A percentile compares a stretch with the other conserved stretches of the same genome.
Evolutionary conservation across 2,113 vertebrate species (phyloP).

Genomic region (Neodontobutis hainanensis): DNA sequence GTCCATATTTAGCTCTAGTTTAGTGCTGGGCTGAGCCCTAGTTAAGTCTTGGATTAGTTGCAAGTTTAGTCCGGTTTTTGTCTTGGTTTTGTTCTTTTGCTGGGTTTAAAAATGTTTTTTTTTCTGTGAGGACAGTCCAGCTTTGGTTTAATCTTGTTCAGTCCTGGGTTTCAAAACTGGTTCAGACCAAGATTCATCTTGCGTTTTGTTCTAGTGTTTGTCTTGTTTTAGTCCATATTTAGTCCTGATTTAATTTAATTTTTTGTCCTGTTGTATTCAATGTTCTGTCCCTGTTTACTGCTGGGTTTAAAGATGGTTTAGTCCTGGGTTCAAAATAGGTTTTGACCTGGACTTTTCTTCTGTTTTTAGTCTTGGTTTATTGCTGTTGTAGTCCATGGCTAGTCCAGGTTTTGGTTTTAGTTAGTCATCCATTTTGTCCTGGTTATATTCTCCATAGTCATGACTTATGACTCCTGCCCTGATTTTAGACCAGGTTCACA

Average conservation of each 20-base stretch:
- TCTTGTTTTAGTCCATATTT: not conserved
- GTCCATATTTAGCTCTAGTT: not conserved
- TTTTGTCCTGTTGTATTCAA: not conserved
- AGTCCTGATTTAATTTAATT: too few relatives aligned
- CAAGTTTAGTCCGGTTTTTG: too few relatives aligned
- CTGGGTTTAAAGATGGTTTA: not conserved
- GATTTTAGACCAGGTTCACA: not conserved
- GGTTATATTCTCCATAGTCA: not conserved
- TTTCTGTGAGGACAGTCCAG: too few relatives aligned
- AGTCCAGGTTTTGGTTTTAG: too few relatives aligned
- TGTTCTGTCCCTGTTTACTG: not conserved
- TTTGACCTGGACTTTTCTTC: not conserved
- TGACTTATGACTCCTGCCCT: not conserved
- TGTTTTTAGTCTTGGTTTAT: not conserved
- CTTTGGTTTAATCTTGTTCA: too few relatives aligned
- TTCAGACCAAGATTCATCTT: too few relatives aligned
- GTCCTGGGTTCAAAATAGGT: not conserved
- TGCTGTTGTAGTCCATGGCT: too few relatives aligned
- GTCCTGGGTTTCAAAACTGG: not conserved
- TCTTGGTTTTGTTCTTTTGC: too few relatives aligned
- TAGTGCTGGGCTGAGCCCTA: not conserved
- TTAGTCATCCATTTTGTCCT: too few relatives aligned
- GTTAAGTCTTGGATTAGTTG: not conserved
- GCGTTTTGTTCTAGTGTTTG: not conserved
- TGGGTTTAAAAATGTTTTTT: too few relatives aligned